phyloP scores from a whole-genome alignment of 2,797 vertebrate genomes.

The Dromococcyx pavoninus region DNA sequence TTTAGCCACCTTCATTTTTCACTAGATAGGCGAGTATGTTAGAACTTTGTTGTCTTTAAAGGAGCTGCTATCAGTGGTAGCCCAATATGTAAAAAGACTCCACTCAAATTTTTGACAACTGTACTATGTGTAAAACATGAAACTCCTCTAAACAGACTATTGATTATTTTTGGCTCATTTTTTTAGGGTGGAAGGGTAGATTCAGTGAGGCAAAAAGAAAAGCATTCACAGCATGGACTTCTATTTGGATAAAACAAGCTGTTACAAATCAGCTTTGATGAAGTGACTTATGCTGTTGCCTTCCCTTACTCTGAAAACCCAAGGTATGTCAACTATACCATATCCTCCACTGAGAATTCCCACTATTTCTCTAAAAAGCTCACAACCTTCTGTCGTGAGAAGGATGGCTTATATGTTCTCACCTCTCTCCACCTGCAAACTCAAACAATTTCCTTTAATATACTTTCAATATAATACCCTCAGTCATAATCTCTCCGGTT shows the following conservation, averaged over 20 bases:
- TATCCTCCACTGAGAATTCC: neutral
- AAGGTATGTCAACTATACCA: neutral
- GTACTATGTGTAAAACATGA: neutral
- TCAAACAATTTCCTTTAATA: neutral
- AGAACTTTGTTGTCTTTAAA: neutral
- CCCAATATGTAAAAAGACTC: neutral
- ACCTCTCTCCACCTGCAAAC: neutral
- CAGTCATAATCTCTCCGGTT: neutral
- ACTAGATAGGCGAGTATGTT: neutral
- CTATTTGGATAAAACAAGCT: neutral
- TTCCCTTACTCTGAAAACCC: neutral
- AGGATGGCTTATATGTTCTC: neutral
- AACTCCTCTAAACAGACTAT: neutral
- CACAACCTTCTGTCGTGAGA: neutral
- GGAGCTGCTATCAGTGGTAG: neutral
- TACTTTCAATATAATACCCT: neutral
- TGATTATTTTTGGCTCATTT: neutral
- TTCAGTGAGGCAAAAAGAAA: neutral
- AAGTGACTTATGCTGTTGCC: neutral
- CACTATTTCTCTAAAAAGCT: neutral
- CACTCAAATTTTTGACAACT: neutral
- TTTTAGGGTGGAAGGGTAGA: neutral
- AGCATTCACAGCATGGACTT: neutral
- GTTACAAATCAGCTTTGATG: neutral
- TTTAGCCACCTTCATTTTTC: neutral